Evolutionary conservation across 37 sponge, comb jelly and placozoan genomes (phyloP).

Genomic region (Crambe crambe): DNA sequence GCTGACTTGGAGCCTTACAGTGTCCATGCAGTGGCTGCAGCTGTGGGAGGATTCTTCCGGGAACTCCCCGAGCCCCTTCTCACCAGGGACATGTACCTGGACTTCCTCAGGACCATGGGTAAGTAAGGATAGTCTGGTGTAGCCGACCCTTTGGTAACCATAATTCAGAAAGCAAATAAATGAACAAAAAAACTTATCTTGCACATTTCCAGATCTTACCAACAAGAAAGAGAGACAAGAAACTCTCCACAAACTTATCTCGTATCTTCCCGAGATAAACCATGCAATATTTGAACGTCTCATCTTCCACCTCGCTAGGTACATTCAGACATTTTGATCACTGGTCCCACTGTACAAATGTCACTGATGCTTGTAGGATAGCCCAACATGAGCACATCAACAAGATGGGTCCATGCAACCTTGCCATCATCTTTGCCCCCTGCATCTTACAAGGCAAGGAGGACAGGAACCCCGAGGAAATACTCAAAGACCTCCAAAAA

Average conservation of each 20-base stretch:
- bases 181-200: background rate
- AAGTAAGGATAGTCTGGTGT: background rate
- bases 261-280: slow-evolving; percentile 62
- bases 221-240: slow-evolving; percentile 49
- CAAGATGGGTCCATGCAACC: slow-evolving; percentile 72
- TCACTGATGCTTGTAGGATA: slow-evolving; percentile 52
- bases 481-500: slow-evolving; percentile 73
- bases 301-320: slow-evolving; percentile 84
- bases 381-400: slow-evolving; percentile 80
- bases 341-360: background rate
- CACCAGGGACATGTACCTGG: slow-evolving; percentile 76
- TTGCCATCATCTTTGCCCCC: slow-evolving; percentile 91
- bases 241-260: slow-evolving; percentile 59
- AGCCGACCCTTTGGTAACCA: no score
- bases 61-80: slow-evolving; percentile 91
- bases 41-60: slow-evolving; percentile 76
- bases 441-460: slow-evolving; percentile 55
- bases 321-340: background rate
- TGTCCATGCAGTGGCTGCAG: slow-evolving; percentile 68
- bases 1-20: slow-evolving; percentile 52
- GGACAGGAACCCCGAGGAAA: slow-evolving; percentile 53
- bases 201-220: slow-evolving; percentile 46
- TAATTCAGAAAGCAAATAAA: background rate
- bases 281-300: slow-evolving; percentile 77
- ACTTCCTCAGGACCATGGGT: slow-evolving; percentile 76